A percentile compares a stretch with the other conserved stretches of the same genome.
phyloP scores from a whole-genome alignment of 1,140 invertebrate species.

The Aphelinus certus region DNA sequence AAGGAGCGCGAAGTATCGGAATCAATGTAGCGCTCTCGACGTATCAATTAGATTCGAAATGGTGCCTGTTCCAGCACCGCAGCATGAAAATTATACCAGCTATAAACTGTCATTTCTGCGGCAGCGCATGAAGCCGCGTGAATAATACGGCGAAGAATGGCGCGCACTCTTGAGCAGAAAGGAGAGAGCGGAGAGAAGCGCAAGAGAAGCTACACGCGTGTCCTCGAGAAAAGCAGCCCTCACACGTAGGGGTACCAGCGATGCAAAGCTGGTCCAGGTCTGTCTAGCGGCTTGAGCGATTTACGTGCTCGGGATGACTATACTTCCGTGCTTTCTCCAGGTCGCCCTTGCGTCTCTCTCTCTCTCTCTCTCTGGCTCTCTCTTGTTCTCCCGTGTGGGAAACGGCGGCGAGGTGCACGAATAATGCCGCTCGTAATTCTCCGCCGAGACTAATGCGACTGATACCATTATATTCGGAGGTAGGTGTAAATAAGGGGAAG shows the following conservation, averaged over 20 bases:
- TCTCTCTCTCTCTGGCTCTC: slow-evolving; percentile 1
- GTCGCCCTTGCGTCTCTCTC: neutral
- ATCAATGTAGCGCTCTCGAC: slow-evolving; percentile 31
- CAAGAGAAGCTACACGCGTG: neutral
- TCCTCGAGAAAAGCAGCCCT: no score
- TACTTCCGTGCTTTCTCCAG: slow-evolving; percentile 2
- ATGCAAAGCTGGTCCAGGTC: no score
- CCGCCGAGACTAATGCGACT: slow-evolving; percentile 43
- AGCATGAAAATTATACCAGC: slow-evolving; percentile 38
- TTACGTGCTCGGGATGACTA: slow-evolving; percentile 16
- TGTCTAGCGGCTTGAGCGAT: slow-evolving; percentile 3
- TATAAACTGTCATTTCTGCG: slow-evolving; percentile 31
- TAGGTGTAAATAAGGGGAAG: slow-evolving; percentile 43
- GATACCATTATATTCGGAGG: slow-evolving; percentile 39
- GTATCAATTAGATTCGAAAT: slow-evolving; percentile 30
- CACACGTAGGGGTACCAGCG: no score
- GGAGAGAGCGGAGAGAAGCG: neutral
- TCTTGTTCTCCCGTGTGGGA: slow-evolving; percentile 35
- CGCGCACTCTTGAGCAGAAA: neutral
- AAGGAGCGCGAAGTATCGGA: slow-evolving; percentile 19
- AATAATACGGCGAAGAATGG: slow-evolving; percentile 19
- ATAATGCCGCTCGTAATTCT: slow-evolving; percentile 44
- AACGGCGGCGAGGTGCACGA: slow-evolving; percentile 20
- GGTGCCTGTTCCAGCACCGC: slow-evolving; percentile 16
- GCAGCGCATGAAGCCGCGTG: slow-evolving; percentile 13